phyloP scores from a whole-genome alignment of 2,113 vertebrate genomes.

The Daboia siamensis region DNA sequence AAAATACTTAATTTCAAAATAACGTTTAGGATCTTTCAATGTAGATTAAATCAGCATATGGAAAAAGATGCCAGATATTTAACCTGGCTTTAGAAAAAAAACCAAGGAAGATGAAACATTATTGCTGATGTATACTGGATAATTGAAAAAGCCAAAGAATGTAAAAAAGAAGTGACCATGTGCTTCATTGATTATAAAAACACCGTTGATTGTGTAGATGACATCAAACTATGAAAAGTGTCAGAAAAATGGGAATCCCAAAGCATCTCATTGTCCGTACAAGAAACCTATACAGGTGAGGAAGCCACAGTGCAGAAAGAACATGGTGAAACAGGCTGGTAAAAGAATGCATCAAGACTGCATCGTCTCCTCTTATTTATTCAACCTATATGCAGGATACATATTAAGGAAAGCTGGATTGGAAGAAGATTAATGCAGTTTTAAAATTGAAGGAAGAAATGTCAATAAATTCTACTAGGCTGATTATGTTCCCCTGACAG shows the following conservation, averaged over 20 bases:
- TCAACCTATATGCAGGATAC: neutral
- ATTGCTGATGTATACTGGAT: neutral
- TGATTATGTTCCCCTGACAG: neutral
- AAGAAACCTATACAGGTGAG: neutral
- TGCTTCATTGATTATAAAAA: neutral
- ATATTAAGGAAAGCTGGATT: neutral
- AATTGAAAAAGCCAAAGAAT: neutral
- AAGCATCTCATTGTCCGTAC: neutral
- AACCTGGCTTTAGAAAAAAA: neutral
- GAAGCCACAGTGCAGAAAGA: neutral
- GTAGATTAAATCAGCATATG: neutral
- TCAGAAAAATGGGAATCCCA: neutral
- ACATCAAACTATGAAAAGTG: neutral
- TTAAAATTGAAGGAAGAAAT: neutral
- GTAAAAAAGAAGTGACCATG: neutral
- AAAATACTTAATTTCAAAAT: neutral
- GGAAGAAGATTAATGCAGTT: neutral
- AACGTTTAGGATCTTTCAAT: neutral
- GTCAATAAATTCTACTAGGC: neutral
- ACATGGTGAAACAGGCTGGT: neutral
- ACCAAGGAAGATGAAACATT: neutral
- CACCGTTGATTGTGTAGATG: neutral
- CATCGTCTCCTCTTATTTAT: neutral
- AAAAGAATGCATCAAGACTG: neutral
- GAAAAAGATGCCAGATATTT: neutral